Percentiles rank a stretch among this genome's conserved stretches.
Conservation (phyloP, 2,888 invertebrate species). For the Agrochola lota region DNA sequence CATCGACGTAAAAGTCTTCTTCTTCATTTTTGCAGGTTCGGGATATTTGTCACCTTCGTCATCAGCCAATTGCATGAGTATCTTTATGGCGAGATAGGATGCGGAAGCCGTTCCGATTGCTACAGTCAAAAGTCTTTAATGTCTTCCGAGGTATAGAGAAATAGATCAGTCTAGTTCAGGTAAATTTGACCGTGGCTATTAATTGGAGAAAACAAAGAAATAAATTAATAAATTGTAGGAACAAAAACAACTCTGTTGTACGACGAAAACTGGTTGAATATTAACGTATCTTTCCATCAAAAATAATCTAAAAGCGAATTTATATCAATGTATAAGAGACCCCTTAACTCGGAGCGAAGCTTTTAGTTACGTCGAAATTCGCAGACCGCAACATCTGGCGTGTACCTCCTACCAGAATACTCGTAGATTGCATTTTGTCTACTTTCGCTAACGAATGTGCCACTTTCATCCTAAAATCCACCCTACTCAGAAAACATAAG, state of each 20-base stretch:
- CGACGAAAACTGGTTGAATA: not conserved
- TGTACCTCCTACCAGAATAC: constrained; percentile 81
- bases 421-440: constrained; percentile 86
- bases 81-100: not conserved
- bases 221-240: not conserved
- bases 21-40: too few species aligned
- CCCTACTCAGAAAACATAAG: constrained; percentile 62
- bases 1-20: too few species aligned
- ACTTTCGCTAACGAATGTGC: constrained; percentile 72
- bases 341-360: constrained; percentile 80
- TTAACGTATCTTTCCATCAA: constrained; percentile 30
- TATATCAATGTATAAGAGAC: constrained; percentile 68
- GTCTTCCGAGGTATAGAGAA: not conserved
- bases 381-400: constrained; percentile 88
- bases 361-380: constrained; percentile 88
- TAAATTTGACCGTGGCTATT: too few species aligned
- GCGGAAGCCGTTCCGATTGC: not conserved
- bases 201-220: not conserved
- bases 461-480: constrained; percentile 53
- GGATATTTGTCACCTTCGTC: not conserved
- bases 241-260: not conserved
- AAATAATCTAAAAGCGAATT: constrained; percentile 55
- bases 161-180: too few species aligned
- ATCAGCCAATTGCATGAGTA: not conserved
- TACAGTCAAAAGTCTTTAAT: not conserved